Percentiles rank a stretch among this genome's conserved stretches.
These are phyloP conservation scores for Metacarcinus magister DNA, from an alignment of 2,888 invertebrate species.

Conservation along the genomic window DNA sequence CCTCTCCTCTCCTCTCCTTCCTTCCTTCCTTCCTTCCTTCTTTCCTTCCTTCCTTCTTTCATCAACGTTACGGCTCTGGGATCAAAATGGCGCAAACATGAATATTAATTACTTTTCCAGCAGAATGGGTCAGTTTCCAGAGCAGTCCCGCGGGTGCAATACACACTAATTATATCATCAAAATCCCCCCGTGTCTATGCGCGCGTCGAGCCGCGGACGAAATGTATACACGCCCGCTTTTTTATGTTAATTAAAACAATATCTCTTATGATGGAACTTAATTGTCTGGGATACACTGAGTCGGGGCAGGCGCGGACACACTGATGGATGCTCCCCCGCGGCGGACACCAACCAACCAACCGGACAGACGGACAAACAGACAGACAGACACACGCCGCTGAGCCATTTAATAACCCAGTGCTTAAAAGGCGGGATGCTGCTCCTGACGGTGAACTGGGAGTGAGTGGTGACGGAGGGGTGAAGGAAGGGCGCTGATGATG, in stretches of 20 bases:
- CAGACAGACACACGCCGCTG: no score
- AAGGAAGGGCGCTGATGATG: no score
- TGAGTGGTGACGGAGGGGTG: not conserved
- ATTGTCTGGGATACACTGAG: not conserved
- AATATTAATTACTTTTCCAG: not conserved
- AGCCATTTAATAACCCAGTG: no score
- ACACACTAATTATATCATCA: conserved; percentile 26
- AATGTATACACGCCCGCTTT: not conserved
- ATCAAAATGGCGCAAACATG: no score
- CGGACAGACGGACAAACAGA: not conserved
- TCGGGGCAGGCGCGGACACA: not conserved
- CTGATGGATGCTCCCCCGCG: not conserved
- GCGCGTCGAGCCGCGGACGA: not conserved
- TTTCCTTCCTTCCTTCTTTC: not conserved
- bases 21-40: not conserved
- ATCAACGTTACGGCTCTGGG: no score
- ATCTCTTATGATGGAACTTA: not conserved
- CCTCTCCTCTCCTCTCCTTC: not conserved
- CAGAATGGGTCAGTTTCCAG: not conserved
- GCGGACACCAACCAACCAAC: not conserved
- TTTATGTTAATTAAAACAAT: not conserved
- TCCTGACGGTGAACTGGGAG: not conserved
- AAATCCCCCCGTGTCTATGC: conserved; percentile 5
- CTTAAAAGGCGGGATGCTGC: not conserved
- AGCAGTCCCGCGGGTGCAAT: not conserved